Evolutionary conservation across 2,797 vertebrate species (phyloP).

Genomic region (Rhinatrema bivittatum): DNA sequence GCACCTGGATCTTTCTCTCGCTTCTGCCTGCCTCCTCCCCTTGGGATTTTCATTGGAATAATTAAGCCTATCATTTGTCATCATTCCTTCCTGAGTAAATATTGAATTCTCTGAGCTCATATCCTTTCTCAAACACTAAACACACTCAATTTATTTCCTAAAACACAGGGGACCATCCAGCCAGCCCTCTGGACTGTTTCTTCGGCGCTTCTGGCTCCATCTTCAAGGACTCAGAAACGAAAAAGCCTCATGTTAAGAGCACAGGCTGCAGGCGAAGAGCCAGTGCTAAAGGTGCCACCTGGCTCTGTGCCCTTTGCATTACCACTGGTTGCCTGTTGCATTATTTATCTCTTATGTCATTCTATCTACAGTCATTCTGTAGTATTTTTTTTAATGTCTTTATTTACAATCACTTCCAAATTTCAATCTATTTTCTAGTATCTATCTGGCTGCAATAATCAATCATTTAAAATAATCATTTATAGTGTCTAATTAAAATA

Average conservation of each 20-base stretch:
- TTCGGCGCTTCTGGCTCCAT: background rate
- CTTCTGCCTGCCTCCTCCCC: background rate
- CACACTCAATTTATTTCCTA: background rate
- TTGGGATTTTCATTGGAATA: slow-evolving; percentile 1
- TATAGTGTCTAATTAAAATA: too few relatives aligned
- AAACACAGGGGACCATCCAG: background rate
- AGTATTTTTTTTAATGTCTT: too few relatives aligned
- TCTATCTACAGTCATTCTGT: too few relatives aligned
- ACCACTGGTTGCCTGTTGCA: too few relatives aligned
- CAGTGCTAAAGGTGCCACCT: background rate
- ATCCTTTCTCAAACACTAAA: background rate
- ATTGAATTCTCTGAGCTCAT: slow-evolving; percentile 20
- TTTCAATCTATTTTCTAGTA: too few relatives aligned
- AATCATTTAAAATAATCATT: too few relatives aligned
- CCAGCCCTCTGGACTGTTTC: too few relatives aligned
- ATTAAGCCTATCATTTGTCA: slow-evolving; percentile 17
- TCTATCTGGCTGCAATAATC: too few relatives aligned
- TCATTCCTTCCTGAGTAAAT: slow-evolving; percentile 17
- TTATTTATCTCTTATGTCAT: too few relatives aligned
- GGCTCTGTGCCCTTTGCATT: background rate
- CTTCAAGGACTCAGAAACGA: background rate
- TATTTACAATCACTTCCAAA: too few relatives aligned
- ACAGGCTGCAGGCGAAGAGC: background rate
- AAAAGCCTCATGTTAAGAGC: background rate
- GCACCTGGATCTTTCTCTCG: too few relatives aligned